phyloP scores from a whole-genome alignment of 37 sponge, comb jelly and placozoan species.

The Oscarella lobularis region DNA sequence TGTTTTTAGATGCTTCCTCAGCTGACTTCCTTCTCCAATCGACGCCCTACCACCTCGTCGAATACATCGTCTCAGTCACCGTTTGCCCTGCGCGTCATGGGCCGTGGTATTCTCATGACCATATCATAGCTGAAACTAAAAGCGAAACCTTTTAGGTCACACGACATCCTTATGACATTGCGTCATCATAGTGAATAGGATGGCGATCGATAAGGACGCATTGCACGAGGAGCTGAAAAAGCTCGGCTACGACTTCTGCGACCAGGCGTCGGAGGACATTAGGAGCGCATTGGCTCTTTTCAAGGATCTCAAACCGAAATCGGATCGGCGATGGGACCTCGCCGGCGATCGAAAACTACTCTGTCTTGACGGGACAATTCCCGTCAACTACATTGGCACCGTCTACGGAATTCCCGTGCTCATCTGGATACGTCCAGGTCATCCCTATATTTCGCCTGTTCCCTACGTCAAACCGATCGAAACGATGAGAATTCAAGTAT shows the following conservation, averaged over 20 bases:
- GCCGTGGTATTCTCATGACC: too few species aligned
- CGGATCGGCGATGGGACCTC: not conserved
- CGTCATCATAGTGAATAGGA: too few species aligned
- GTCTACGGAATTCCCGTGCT: constrained; percentile 88
- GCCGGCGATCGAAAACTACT: constrained; percentile 21
- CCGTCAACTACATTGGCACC: constrained; percentile 55
- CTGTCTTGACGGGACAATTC: constrained; percentile 71
- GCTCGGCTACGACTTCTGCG: not conserved
- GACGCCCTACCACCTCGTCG: too few species aligned
- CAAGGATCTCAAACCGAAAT: not conserved
- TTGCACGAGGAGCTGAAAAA: too few species aligned
- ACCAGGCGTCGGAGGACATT: not conserved
- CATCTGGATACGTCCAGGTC: constrained; percentile 60
- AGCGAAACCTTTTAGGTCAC: too few species aligned
- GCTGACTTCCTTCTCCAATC: too few species aligned
- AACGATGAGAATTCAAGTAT: constrained; percentile 75
- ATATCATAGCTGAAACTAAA: too few species aligned
- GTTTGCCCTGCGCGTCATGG: too few species aligned
- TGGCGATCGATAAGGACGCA: too few species aligned
- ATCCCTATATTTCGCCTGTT: constrained; percentile 61
- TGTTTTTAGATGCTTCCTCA: too few species aligned
- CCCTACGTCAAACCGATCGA: constrained; percentile 76
- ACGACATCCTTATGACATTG: too few species aligned
- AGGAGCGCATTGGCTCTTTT: not conserved
- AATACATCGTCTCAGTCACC: too few species aligned